Percentiles rank a stretch among this genome's conserved stretches.
Conservation (phyloP, 2,888 invertebrate species). For the Aricia artaxerxes region DNA sequence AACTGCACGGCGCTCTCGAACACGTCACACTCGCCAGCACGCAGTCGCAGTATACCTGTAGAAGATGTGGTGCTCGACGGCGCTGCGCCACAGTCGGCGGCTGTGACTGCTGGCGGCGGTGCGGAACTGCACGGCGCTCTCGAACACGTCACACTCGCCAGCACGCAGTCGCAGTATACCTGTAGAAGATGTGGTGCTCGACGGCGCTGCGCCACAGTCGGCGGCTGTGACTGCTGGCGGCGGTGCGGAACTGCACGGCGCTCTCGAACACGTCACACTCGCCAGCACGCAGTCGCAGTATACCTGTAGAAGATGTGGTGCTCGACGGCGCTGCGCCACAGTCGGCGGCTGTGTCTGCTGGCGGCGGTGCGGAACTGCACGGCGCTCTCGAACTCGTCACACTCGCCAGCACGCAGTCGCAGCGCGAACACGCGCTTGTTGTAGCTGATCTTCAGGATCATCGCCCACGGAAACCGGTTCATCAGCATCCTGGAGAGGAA, state of each 20-base stretch:
- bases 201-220: slow-evolving; percentile 98
- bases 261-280: slow-evolving; percentile 96
- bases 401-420: slow-evolving; percentile 96
- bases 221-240: slow-evolving; percentile 95
- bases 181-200: slow-evolving; percentile 99
- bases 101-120: slow-evolving; percentile 93
- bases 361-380: slow-evolving; percentile 93
- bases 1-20: slow-evolving; percentile 95
- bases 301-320: slow-evolving; percentile 99
- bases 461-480: slow-evolving; percentile 99
- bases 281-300: slow-evolving; percentile 89
- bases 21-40: slow-evolving; percentile 96
- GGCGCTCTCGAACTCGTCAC: slow-evolving; percentile 95
- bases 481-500: slow-evolving; percentile 85
- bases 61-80: slow-evolving; percentile 99
- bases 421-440: slow-evolving; percentile 96
- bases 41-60: slow-evolving; percentile 90
- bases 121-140: slow-evolving; percentile 94
- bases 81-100: slow-evolving; percentile 97
- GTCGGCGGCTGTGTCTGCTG: slow-evolving; percentile 94
- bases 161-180: slow-evolving; percentile 90
- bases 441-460: slow-evolving; percentile 98
- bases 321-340: slow-evolving; percentile 99
- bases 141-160: slow-evolving; percentile 96
- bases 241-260: slow-evolving; percentile 93